Base-by-base conservation (phyloP, 1,140 invertebrate genomes). In the Scaptodrosophila lebanonensis region DNA sequence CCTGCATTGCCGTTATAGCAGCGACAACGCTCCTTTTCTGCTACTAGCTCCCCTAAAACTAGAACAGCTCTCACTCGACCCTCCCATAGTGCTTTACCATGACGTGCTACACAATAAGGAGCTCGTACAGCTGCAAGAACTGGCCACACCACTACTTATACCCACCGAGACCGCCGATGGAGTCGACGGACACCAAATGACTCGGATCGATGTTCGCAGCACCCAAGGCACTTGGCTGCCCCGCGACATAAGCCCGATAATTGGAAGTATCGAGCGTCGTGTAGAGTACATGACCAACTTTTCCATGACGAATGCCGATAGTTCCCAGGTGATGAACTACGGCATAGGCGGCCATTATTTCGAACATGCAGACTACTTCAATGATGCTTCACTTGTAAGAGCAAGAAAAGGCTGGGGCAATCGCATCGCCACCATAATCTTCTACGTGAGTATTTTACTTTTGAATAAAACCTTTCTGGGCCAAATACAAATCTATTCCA, bases 21-120 rank as follows among this genome's bases (percentile, higher is more conserved):
- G 89, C 89, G 47, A 91, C 92, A 48, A 90, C 89, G 15, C 91
- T 54, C 93, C 95, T 0, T 95, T 92, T 79, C 87, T 97, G 2
- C 90, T 91, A 54, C 88, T 98, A 18, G 93, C 92, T 0, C 96
- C 96, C 0, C 91, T 97, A 47, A 98, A 98, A 87, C 92, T 96
- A 83, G 97, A 99, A 88, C 91, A 95, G 66, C 90, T 93, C 15
- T 93, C 93, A 86, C 87, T 93, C 3, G 90, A 94, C 12, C 97
- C 97, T 0, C 90, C 91, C 52, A 93, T 99, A 66, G 90, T 95
- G 29, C 89, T 98, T 9, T 98, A 93, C 87, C 93, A 97, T 87
- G 91, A 97, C 70, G 92, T 98, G 7, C 90, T 99, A 54, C 92
- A 90, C 47, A 95, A 99, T 79, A 84, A 89, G 1, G 97, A 99